phyloP scores from a whole-genome alignment of 2,113 vertebrate species.

The Hydrolagus affinis region DNA sequence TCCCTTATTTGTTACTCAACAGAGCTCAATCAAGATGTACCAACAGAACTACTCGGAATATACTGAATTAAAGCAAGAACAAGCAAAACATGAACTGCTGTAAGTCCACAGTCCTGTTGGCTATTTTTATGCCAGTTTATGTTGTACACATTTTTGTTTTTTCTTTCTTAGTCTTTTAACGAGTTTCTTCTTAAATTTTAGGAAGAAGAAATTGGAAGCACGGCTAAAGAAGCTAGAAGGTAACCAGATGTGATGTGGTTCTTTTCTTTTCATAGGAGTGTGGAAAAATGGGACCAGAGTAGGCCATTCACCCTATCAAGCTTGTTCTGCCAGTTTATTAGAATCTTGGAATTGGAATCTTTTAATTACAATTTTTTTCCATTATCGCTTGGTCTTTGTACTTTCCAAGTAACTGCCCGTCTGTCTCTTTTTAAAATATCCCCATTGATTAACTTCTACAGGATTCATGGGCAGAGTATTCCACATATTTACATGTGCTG shows the following conservation, averaged over 20 bases:
- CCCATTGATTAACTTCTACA: too few relatives aligned
- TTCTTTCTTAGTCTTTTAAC: neutral
- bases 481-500: too few relatives aligned
- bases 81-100: slow-evolving; percentile 58
- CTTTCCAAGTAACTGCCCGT: neutral
- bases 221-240: slow-evolving; percentile 79
- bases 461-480: too few relatives aligned
- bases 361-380: neutral
- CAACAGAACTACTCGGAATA: slow-evolving; percentile 61
- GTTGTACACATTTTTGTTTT: neutral
- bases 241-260: slow-evolving; percentile 42
- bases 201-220: slow-evolving; percentile 74
- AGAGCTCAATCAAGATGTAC: slow-evolving; percentile 73
- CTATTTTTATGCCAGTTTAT: neutral
- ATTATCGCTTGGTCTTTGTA: neutral
- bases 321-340: too few relatives aligned
- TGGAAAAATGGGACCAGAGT: too few relatives aligned
- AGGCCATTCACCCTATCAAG: too few relatives aligned
- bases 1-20: slow-evolving; percentile 30
- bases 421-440: too few relatives aligned
- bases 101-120: slow-evolving; percentile 48
- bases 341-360: too few relatives aligned
- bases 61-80: slow-evolving; percentile 65
- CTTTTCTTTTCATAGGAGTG: neutral
- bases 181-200: slow-evolving; percentile 44